Evolutionary conservation across 1,140 invertebrate species (phyloP).

Genomic region (Zaprionus lachaisei): DNA sequence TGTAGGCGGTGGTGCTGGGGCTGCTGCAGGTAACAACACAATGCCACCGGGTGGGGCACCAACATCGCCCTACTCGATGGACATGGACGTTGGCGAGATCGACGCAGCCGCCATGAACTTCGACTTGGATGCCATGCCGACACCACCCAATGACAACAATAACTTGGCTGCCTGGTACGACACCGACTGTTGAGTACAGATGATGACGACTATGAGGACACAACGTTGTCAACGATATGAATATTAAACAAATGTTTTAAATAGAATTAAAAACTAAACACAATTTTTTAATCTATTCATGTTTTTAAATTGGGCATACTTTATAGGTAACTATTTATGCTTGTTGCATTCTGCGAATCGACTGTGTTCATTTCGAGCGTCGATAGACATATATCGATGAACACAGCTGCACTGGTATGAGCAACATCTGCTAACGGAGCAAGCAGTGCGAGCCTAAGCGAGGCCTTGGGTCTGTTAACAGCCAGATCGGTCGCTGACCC

Average conservation of each 20-base stretch:
- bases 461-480: no score
- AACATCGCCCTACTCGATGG: conserved; percentile 88
- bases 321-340: not conserved
- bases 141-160: conserved; percentile 94
- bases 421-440: no score
- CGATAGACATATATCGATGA: no score
- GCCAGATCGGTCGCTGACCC: no score
- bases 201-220: conserved; percentile 16
- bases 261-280: conserved; percentile 59
- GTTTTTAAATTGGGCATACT: not conserved
- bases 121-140: conserved; percentile 93
- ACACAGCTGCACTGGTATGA: no score
- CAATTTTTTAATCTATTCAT: conserved; percentile 4
- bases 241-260: conserved; percentile 81
- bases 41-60: conserved; percentile 89
- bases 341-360: no score
- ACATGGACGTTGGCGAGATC: conserved; percentile 93
- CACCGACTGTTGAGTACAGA: conserved; percentile 92
- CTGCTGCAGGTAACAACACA: conserved; percentile 66
- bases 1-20: conserved; percentile 84
- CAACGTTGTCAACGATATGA: conserved; percentile 36
- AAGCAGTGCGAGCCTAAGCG: no score
- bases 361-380: no score
- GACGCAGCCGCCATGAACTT: conserved; percentile 92
- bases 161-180: conserved; percentile 98